Evolutionary conservation across 2,113 vertebrate genomes (phyloP), one percentile per base, ranked within the genome.

Genomic region (Monarcha castaneiventris): DNA sequence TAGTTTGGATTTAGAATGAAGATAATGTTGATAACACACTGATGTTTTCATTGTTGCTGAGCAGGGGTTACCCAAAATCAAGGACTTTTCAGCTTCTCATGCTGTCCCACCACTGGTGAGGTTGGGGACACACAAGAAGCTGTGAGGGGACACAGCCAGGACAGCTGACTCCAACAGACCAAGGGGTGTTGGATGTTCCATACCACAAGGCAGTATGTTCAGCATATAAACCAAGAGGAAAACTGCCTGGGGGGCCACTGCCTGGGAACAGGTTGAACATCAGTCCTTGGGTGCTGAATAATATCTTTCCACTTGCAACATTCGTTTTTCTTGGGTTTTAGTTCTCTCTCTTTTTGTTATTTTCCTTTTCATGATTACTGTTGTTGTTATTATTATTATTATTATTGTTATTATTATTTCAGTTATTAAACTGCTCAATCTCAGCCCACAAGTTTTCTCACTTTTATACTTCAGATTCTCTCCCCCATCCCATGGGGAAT

Each of bases 391-490:
- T 43, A 13, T 43, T 43, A 7, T 5, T 41, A 16, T 20, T 43
- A 6, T 16, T 43, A 3, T 13, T 71, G 23, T 18, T 46, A 10
- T 27, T 39, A 63, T 21, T 0, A 64, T 13, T 46, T 55, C 20
- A 54, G 13, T 46, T 74, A 64, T 64, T 84, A 41, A 64, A 16
- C 59, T 55, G 7, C 26, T 48, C 11, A 22, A 29, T 55, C 18
- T 48, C 29, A 55, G n/a, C 15, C 14, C 23, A 33, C 15, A 17
- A 11, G 4, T 84, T 64, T 64, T 64, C n/a, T 55, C 39, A 33
- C 17, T 62, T 64, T 63, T 43, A 22, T 35, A 2, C 14, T 63
- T 46, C 44, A 0, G 0, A 46, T 63, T 73, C 13, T 43, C 23
- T 63, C 20, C 7, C 27, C 14, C 13, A 37, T 63, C 13, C 10